A percentile compares a stretch with the other conserved stretches of the same genome.
Evolutionary conservation across 2,888 invertebrate genomes (phyloP).

Genomic region (Oligia latruncula): DNA sequence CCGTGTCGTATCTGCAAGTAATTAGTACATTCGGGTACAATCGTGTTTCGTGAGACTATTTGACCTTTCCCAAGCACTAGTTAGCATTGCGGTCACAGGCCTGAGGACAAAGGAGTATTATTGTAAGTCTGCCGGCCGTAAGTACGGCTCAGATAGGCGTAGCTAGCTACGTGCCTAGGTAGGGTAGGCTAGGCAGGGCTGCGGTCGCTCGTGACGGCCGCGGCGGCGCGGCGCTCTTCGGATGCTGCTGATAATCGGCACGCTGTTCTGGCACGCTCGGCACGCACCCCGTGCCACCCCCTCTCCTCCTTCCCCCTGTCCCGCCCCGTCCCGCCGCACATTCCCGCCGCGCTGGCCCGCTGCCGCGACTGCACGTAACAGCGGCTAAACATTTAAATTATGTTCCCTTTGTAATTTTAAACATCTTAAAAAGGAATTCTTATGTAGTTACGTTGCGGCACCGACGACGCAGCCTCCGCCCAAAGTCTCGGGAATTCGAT

Average conservation of each 20-base stretch:
- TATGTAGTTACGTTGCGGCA: constrained; percentile 50
- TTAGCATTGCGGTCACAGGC: constrained; percentile 56
- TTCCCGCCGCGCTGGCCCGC: constrained; percentile 50
- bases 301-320: neutral
- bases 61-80: constrained; percentile 59
- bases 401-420: constrained; percentile 64
- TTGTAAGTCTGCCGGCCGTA: constrained; percentile 34
- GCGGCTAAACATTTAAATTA: constrained; percentile 65
- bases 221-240: constrained; percentile 46
- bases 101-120: constrained; percentile 54
- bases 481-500: constrained; percentile 44
- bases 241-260: constrained; percentile 59
- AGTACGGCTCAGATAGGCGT: constrained; percentile 33
- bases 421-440: constrained; percentile 65
- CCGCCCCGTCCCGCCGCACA: constrained; percentile 46
- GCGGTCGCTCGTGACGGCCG: constrained; percentile 54
- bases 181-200: constrained; percentile 21
- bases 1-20: constrained; percentile 51
- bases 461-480: constrained; percentile 47
- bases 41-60: constrained; percentile 59
- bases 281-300: constrained; percentile 49
- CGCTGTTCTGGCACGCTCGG: constrained; percentile 60
- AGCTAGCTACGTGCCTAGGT: constrained; percentile 12
- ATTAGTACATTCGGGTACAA: constrained; percentile 53
- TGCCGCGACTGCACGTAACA: constrained; percentile 54